Percentiles rank a stretch among this genome's conserved stretches.
Evolutionary conservation across 2,113 vertebrate species (phyloP).

Genomic region (Psilopsiagon aymara): DNA sequence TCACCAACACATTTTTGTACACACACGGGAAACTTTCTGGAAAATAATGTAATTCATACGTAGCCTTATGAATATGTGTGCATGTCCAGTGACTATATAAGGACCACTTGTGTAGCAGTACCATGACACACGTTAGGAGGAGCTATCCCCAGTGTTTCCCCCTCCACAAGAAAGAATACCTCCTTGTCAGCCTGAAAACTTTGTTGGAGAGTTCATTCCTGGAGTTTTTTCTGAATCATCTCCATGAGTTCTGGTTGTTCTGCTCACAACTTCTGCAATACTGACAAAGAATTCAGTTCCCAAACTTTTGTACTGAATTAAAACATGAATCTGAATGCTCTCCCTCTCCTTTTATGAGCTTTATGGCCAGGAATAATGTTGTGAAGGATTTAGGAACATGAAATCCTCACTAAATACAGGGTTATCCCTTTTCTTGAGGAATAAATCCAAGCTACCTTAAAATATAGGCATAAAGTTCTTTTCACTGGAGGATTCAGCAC

Average conservation of each 20-base stretch:
- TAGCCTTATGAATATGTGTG: no score
- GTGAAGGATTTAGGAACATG: constrained; percentile 64
- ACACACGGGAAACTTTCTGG: no score
- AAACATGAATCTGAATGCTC: constrained; percentile 61
- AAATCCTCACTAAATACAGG: constrained; percentile 65
- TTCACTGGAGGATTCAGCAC: constrained; percentile 21
- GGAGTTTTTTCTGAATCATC: no score
- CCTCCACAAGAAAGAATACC: no score
- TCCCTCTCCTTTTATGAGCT: constrained; percentile 26
- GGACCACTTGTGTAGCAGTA: no score
- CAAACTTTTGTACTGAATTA: constrained; percentile 58
- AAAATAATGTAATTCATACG: no score
- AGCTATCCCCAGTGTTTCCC: no score
- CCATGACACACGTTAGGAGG: no score
- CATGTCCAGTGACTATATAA: no score
- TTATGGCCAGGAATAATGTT: constrained; percentile 40
- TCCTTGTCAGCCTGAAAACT: no score
- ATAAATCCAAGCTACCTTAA: constrained; percentile 66
- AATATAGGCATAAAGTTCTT: constrained; percentile 41
- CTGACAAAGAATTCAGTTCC: constrained; percentile 5
- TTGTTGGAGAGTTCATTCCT: no score
- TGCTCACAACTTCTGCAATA: background rate
- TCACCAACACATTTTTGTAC: no score
- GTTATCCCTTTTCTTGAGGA: constrained; percentile 64
- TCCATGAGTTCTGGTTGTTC: background rate